phyloP scores from a whole-genome alignment of 1,140 invertebrate genomes.

The Sitophilus oryzae region DNA sequence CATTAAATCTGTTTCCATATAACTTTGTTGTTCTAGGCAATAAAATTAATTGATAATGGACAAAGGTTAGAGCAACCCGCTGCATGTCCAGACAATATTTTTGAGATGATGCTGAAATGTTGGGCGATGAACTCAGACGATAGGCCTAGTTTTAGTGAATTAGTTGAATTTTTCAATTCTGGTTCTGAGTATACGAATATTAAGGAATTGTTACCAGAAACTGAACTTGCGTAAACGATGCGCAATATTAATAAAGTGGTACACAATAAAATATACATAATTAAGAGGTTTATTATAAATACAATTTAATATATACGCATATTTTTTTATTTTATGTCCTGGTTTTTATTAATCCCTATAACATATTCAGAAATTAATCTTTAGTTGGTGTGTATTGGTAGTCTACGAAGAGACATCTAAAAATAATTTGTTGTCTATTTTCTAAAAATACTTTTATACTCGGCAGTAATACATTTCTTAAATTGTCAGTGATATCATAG shows the following conservation, averaged over 20 bases:
- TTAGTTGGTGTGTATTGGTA: no score
- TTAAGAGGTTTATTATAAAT: neutral
- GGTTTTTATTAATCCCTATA: no score
- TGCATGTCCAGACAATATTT: constrained; percentile 78
- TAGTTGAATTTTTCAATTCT: constrained; percentile 69
- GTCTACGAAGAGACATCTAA: no score
- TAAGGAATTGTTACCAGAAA: constrained; percentile 32
- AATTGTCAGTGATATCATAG: no score
- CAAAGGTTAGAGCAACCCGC: constrained; percentile 70
- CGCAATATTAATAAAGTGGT: neutral
- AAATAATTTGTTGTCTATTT: no score
- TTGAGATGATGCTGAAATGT: constrained; percentile 82
- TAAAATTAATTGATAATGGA: constrained; percentile 72
- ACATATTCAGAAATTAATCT: no score
- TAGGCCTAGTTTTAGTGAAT: constrained; percentile 74
- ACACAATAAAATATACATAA: neutral
- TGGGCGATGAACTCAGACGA: constrained; percentile 76
- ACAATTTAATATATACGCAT: neutral
- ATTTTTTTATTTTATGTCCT: no score
- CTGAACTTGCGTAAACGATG: constrained; percentile 23
- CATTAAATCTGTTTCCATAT: neutral
- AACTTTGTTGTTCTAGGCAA: constrained; percentile 55
- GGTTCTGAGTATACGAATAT: constrained; percentile 67
- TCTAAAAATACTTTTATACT: no score
- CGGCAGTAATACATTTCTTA: no score